A percentile compares a stretch with the other conserved stretches of the same genome.
phyloP scores from a whole-genome alignment of 64 coral and sea anemone genomes.

The Montipora capricornis region DNA sequence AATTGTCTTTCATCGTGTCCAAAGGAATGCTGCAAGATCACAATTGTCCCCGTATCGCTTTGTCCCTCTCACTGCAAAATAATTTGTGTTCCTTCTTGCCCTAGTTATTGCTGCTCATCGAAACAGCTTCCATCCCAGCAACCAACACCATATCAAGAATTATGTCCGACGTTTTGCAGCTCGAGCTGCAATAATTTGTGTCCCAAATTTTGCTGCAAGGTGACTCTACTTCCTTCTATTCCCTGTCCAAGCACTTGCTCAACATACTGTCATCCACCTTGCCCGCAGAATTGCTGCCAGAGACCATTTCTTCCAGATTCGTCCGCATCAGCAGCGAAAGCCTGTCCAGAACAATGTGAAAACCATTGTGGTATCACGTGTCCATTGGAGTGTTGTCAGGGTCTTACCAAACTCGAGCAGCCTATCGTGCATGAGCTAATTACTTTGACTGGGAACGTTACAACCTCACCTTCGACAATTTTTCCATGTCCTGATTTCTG shows the following conservation, averaged over 20 bases:
- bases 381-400: not conserved
- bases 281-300: conserved; percentile 6
- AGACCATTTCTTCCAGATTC: not conserved
- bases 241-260: conserved; percentile 10
- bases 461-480: not conserved
- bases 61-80: not conserved
- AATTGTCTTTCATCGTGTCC: conserved; percentile 39
- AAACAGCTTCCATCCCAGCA: not conserved
- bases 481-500: conserved; percentile 34
- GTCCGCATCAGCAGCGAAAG: not conserved
- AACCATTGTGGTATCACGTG: not conserved
- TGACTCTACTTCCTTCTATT: not conserved
- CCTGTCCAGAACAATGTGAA: not conserved
- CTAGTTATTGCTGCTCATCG: conserved; percentile 10
- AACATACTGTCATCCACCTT: not conserved
- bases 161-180: not conserved
- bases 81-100: conserved; percentile 4
- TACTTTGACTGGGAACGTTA: not conserved
- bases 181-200: not conserved
- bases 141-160: not conserved
- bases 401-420: not conserved
- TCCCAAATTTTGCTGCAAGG: conserved; percentile 12
- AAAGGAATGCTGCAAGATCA: conserved; percentile 7
- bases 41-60: not conserved
- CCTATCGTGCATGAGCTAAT: not conserved